Percentiles rank a stretch among this genome's conserved stretches.
Evolutionary conservation across 2,113 vertebrate genomes (phyloP).

Genomic region (Nesogale talazaci): DNA sequence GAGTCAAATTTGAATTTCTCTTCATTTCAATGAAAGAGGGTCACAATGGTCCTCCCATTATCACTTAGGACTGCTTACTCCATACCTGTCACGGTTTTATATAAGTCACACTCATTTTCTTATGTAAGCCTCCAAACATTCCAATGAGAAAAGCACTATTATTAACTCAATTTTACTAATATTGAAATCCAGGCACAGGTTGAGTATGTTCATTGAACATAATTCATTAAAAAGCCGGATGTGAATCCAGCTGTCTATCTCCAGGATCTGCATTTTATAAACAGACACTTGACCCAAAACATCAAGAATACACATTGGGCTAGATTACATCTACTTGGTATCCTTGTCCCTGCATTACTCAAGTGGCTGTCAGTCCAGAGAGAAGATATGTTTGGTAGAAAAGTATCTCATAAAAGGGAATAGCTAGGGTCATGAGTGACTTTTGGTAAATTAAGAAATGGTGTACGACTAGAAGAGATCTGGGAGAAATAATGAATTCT

Average conservation of each 20-base stretch:
- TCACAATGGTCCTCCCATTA: background rate
- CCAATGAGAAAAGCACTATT: background rate
- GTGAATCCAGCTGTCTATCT: background rate
- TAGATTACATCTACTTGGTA: background rate
- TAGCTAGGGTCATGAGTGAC: background rate
- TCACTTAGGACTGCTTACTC: background rate
- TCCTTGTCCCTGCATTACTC: constrained; percentile 1
- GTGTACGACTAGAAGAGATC: background rate
- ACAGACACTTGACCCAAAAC: background rate
- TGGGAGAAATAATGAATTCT: background rate
- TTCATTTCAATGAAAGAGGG: background rate
- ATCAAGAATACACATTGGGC: background rate
- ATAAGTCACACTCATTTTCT: background rate
- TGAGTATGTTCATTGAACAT: background rate
- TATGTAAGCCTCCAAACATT: background rate
- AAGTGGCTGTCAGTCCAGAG: background rate
- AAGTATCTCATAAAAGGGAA: background rate
- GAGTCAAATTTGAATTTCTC: background rate
- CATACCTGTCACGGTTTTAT: background rate
- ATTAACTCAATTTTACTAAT: background rate
- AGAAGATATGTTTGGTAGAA: background rate
- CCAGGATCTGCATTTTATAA: background rate
- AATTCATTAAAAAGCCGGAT: background rate
- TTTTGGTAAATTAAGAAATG: background rate
- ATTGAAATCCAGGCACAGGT: background rate